phyloP scores from a whole-genome alignment of 2,797 vertebrate genomes.

The Denticeps clupeoides region DNA sequence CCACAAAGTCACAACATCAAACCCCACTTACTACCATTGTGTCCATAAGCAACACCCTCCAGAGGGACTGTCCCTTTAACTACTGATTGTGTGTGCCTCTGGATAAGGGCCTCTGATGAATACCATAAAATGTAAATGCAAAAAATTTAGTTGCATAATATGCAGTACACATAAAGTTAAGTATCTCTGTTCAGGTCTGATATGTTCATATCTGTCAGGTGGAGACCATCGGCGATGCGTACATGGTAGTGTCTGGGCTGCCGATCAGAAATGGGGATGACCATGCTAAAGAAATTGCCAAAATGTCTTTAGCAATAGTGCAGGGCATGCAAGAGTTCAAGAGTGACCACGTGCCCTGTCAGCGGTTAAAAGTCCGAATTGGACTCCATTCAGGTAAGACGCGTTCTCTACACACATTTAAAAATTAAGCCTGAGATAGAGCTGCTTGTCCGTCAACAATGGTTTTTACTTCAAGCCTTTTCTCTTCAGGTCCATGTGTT shows the following conservation, averaged over 20 bases:
- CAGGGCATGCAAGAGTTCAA: constrained; percentile 58
- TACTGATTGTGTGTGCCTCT: no score
- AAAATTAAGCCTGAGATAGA: background rate
- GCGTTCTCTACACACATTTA: background rate
- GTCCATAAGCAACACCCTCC: no score
- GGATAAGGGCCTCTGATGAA: no score
- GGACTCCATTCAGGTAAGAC: constrained; percentile 65
- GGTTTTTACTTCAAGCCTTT: background rate
- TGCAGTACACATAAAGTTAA: background rate
- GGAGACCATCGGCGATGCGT: constrained; percentile 67
- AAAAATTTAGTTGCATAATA: no score
- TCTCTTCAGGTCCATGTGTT: constrained; percentile 57
- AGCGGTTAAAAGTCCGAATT: constrained; percentile 60
- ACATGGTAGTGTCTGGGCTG: constrained; percentile 69
- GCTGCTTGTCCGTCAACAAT: background rate
- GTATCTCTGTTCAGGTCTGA: background rate
- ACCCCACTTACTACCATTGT: no score
- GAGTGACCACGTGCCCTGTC: constrained; percentile 57
- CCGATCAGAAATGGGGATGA: constrained; percentile 59
- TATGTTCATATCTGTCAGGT: constrained; percentile 41
- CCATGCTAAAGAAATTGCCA: constrained; percentile 61
- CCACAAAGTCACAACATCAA: no score
- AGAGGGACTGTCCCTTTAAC: no score
- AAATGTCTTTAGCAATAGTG: constrained; percentile 64
- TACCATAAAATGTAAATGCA: no score